Base-by-base conservation (phyloP, 2,113 vertebrate genomes). In the Oncorhynchus nerka region DNA sequence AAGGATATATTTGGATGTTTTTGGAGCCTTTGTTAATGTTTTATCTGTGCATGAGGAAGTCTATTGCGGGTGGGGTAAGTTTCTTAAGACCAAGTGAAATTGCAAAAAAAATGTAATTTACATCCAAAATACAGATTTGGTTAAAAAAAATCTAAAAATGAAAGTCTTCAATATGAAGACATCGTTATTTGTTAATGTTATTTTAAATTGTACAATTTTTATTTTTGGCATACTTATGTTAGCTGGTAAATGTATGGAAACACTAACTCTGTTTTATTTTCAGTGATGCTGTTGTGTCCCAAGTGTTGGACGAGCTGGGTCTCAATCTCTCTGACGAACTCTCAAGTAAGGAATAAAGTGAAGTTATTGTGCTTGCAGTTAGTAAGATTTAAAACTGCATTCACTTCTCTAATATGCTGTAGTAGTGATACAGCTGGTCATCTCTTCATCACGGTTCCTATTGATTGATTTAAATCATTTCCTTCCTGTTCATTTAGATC, bases 271-370 rank as follows among this genome's bases (percentile, higher is more conserved):
- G 39, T 45, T 45, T 45, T 11, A 57, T 80, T 77, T 77, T 76
- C 81, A 97, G 96, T 2, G 96, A 97, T 13, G 95, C 96, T 61
- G 94, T 97, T 2, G 96, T 97, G 59, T 96, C 96, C 59, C 96
- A 97, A 70, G 96, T 97, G n/a, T 85, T 97, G 88, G 96, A 97
- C 22, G 96, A 97, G 83, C 91, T 97, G 79, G 96, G 96, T 57
- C 87, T 97, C 59, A 97, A 91, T 75, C 91, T 97, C 70, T 95
- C 94, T 0, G 94, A 96, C 0, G 96, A 97, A 76, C 90, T 97
- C 1, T 97, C 96, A 68, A 94, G 96, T 97, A 90, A 96, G 96
- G 79, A 75, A 79, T 65, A 11, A 55, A 13, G 48, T 11, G 61
- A 61, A 16, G 13, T 12, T 15, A 1, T 15, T 5, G 39, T 45